Evolutionary conservation across 2,888 invertebrate genomes (phyloP), one percentile per base, ranked within the genome.

Genomic region (Spodoptera picta): DNA sequence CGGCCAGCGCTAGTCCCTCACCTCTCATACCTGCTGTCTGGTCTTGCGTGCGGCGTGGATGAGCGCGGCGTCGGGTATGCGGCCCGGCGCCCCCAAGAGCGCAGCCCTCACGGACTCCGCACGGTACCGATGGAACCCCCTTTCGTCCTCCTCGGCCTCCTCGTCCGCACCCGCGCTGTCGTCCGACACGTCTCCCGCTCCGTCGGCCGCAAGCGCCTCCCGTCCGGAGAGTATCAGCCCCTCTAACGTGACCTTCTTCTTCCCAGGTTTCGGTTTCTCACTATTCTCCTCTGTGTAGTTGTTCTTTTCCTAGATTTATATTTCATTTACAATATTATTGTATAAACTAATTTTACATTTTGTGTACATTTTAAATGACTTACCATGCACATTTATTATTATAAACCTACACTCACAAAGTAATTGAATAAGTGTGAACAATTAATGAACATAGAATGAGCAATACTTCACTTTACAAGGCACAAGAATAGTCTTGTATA

Each of bases 31-130:
- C 95, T 98, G 96, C 94, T 99, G 99, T 83, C 99, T 95, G 70
- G 98, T 96, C 93, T 99, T 99, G 85, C 99, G 96, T 11, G 99
- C 99, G 76, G 98, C 98, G 94, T 99, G 99, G 89, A 99, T 99
- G 95, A 99, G 97, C 57, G 98, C 98, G 10, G 99, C 99, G 95
- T 99, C 99, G 10, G 99, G 99, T 86, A 99, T 99, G 77, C 97
- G 97, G 14, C 99, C 99, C 85, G 97, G 97, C 91, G 91, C 91
- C 59, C 97, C 97, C 51, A 91, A 89, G 71, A 98, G 94, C 80
- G 98, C 96, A 81, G 97, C 96, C 86, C 97, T 97, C 82, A 98
- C 96, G 73, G 97, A 96, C 86, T 97, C 97, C 60, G 94, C 92
- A 64, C 93, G 94, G 88, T 93, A 94, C 84, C 82, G 89, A 86